A percentile compares a stretch with the other conserved stretches of the same genome.
These are phyloP conservation scores for Rousettus leschenaultii DNA, from an alignment of 2,113 vertebrate species.

Conservation along the genomic window DNA sequence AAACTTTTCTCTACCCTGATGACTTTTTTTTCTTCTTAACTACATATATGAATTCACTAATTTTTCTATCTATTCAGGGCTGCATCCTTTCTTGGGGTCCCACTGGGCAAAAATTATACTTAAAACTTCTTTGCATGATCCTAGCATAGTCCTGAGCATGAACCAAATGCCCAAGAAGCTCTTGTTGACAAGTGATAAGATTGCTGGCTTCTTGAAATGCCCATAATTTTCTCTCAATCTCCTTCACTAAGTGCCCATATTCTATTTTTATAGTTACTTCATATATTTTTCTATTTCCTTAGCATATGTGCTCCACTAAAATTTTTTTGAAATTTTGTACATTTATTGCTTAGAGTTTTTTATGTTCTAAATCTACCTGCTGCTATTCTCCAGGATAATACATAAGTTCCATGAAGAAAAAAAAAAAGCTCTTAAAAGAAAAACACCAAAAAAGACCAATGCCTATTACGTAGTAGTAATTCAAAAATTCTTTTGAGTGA, in stretches of 20 bases:
- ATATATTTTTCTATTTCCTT: constrained; percentile 2
- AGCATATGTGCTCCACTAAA: neutral
- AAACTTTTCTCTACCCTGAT: neutral
- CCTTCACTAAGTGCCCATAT: neutral
- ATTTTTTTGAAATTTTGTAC: neutral
- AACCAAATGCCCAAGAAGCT: neutral
- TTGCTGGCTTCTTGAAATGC: neutral
- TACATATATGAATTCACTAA: neutral
- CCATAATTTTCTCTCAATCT: neutral
- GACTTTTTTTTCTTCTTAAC: neutral
- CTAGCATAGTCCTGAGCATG: neutral
- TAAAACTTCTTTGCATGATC: neutral
- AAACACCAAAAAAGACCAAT: neutral
- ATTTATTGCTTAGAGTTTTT: neutral
- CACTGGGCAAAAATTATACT: neutral
- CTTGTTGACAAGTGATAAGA: neutral
- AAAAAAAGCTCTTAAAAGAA: neutral
- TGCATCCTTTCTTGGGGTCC: neutral
- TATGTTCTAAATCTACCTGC: neutral
- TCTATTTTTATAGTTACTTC: neutral
- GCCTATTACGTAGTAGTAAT: neutral
- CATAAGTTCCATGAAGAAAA: neutral
- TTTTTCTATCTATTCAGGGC: neutral
- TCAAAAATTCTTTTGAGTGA: neutral
- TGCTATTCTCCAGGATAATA: neutral